Conservation (phyloP, 1,140 invertebrate species). For the Achatina immaculata region DNA sequence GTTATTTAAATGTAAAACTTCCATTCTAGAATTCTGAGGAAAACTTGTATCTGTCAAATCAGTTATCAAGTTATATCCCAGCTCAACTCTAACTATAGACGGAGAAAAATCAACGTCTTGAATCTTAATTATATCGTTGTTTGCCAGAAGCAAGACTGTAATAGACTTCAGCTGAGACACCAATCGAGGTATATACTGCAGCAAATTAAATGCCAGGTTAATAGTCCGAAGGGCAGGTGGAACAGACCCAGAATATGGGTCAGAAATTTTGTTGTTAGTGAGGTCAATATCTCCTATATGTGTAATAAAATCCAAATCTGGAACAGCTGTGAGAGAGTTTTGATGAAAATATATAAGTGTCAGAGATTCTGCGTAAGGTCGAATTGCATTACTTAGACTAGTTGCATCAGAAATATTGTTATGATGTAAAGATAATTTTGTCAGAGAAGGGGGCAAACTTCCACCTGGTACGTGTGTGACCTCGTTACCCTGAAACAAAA, state of each 20-base stretch:
- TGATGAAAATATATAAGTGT: neutral
- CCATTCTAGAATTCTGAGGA: neutral
- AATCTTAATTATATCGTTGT: neutral
- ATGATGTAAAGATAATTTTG: too few relatives aligned
- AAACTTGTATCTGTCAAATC: constrained; percentile 4
- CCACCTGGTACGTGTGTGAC: too few relatives aligned
- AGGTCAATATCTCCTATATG: neutral
- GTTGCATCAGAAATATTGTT: neutral
- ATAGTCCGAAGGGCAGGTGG: neutral
- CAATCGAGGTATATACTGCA: neutral
- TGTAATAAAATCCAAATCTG: neutral
- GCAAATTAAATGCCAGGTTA: neutral
- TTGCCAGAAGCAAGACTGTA: neutral
- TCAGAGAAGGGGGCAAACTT: too few relatives aligned
- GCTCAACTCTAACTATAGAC: neutral
- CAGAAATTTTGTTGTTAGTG: neutral
- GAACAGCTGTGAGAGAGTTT: neutral
- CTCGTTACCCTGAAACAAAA: too few relatives aligned
- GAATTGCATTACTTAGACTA: neutral
- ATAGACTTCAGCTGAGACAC: neutral
- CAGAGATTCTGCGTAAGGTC: neutral
- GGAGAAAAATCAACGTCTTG: neutral
- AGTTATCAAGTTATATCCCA: neutral
- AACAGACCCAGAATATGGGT: neutral
- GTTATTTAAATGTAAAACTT: neutral